Evolutionary conservation across 2,888 invertebrate genomes (phyloP).

Genomic region (Rutpela maculata): DNA sequence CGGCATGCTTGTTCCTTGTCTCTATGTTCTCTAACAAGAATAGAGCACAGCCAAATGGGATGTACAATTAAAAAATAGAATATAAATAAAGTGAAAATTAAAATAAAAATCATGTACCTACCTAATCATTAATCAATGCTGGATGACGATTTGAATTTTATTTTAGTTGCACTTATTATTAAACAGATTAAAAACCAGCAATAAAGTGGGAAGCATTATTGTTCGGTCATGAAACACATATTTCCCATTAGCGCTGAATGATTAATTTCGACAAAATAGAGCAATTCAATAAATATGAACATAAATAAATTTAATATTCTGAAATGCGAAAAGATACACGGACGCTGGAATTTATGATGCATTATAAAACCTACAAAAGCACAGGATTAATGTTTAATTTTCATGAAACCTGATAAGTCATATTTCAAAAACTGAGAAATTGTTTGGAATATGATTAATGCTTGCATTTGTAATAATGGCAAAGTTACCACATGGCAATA

Average conservation of each 20-base stretch:
- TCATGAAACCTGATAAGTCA: conserved; percentile 7
- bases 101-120: not conserved
- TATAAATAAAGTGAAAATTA: too few relatives aligned
- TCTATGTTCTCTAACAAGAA: too few relatives aligned
- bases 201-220: conserved; percentile 18
- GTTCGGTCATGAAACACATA: conserved; percentile 24
- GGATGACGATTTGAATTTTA: not conserved
- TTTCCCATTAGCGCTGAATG: conserved; percentile 27
- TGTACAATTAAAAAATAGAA: too few relatives aligned
- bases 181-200: conserved; percentile 3
- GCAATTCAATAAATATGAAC: conserved; percentile 9
- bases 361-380: conserved; percentile 1
- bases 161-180: conserved; percentile 16
- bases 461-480: conserved; percentile 10
- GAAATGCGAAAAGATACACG: not conserved
- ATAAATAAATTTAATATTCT: conserved; percentile 12
- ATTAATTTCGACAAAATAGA: conserved; percentile 22
- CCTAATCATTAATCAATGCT: conserved; percentile 1
- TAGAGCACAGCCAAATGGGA: too few relatives aligned
- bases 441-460: conserved; percentile 12
- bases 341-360: not conserved
- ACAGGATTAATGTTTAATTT: conserved; percentile 14
- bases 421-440: conserved; percentile 18
- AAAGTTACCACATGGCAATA: not conserved
- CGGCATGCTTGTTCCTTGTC: too few relatives aligned